Base-by-base conservation (phyloP, 2,888 invertebrate genomes). In the Sminthurinus aureus region DNA sequence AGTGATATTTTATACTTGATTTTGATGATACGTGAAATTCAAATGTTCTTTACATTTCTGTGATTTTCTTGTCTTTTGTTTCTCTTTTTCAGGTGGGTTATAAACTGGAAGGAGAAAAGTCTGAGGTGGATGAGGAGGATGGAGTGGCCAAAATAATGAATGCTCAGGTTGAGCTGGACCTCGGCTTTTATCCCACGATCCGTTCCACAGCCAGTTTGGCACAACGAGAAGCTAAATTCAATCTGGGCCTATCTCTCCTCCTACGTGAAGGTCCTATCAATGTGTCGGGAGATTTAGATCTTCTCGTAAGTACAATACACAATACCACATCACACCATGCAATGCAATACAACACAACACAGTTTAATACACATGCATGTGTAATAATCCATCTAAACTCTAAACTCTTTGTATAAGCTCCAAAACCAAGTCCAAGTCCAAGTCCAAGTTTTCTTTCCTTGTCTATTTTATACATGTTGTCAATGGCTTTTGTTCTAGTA, bases 131-230 rank as follows among this genome's bases (percentile, higher is more conserved):
- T 22, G 88, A 87, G 79, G 86, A 84, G 26, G 87, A 84, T 1
- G 84, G 83, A 3, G 80, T 86, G 67, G 84, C 85, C 0, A 83
- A 38, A 13, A 82, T 88, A 58, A 78, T 78, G 67, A 84, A 86
- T 64, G 85, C 85, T 66, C 90, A 91, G 73, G 90, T 93, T 80
- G 92, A 93, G 90, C 84, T 93, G 82, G 93, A 93, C 89, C 91
- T 92, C 3, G 89, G 93, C 8, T 89, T 92, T 64, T 93, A 93
- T 90, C 92, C 93, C 0, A 92, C 93, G 11, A 91, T 93, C 81
- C 91, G 91, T 80, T 93, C 92, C 52, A 91, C 91, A 64, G 89
- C 92, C 22, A 92, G 92, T 89, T 90, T 93, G 85, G 92, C 92
- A 87, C 92, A 93, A 89, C 91, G 91, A 88, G 91, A 87, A 18